phyloP scores from a whole-genome alignment of 1,140 invertebrate species.

The Hycleus cichorii region DNA sequence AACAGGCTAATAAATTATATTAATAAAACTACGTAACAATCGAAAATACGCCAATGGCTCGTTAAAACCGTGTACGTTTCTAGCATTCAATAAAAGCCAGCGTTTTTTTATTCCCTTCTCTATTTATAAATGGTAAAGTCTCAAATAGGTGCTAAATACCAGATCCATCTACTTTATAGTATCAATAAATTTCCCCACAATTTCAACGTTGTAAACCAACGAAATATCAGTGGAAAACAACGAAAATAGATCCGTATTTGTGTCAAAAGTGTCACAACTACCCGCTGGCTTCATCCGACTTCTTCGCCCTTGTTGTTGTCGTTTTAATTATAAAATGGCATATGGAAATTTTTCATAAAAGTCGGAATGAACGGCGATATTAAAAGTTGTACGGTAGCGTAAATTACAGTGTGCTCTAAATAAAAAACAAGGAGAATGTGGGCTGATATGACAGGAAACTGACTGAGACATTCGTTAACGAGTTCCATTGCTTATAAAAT shows the following conservation, averaged over 20 bases:
- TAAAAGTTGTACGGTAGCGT: conserved; percentile 14
- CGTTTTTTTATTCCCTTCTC: too few relatives aligned
- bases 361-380: neutral
- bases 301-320: conserved; percentile 5
- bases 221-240: neutral
- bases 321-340: conserved; percentile 7
- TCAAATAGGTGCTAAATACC: conserved; percentile 6
- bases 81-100: too few relatives aligned
- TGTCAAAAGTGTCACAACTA: neutral
- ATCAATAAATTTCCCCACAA: conserved; percentile 12
- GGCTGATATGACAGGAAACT: conserved; percentile 15
- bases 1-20: too few relatives aligned
- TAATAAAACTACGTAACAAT: too few relatives aligned
- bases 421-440: conserved; percentile 5
- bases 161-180: conserved; percentile 17
- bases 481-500: conserved; percentile 3
- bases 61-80: too few relatives aligned
- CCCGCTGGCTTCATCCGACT: conserved; percentile 7
- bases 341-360: conserved; percentile 13
- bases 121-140: neutral
- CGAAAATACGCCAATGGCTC: too few relatives aligned
- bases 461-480: conserved; percentile 13
- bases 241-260: too few relatives aligned
- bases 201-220: conserved; percentile 3
- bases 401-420: neutral